Base-by-base conservation (phyloP, 2,113 vertebrate genomes). In the Cranoglanis bouderius region DNA sequence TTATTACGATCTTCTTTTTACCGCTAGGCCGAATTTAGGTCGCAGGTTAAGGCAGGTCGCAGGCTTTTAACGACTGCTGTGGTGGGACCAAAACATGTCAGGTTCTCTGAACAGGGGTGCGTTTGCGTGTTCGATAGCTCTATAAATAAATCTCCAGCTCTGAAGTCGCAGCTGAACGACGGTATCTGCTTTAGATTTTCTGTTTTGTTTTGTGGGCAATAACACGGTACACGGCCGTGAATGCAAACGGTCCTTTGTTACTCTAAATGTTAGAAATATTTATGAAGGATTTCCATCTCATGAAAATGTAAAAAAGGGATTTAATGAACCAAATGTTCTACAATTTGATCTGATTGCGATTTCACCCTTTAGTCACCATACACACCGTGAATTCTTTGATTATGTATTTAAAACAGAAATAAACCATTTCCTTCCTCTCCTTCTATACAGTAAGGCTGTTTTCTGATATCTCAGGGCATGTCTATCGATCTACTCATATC, bases 91-190 rank as follows among this genome's bases (percentile, higher is more conserved):
- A 49, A 43, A 78, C 57, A 46, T 75, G 53, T 61, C 85, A 46
- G 75, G 6, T 65, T 87, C 3, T 57, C 65, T 55, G 77, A 67
- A 19, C 49, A 80, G 5, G 77, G 43, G 26, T 38, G 26, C 6
- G 24, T 61, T 40, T 6, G 55, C 8, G 14, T 55, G 29, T 57
- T 65, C 21, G 88, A 74, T 84, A 86, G 90, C 90, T 92, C 89
- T 93, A 92, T 93, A 91, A 92, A 89, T 80, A 67, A 91, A 92
- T 92, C 89, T 91, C 65, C 88, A n/a, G 89, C 88, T 91, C 84
- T 91, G 83, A 74, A 88, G 61, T 90, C 86, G 91, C 84, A 85
- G 88, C 55, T 90, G 90, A 90, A 89, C 90, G 74, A 10, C 46
- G 10, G 46, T 49, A 78, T 74, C 59, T 91, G 77, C 32, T 49